Conservation (phyloP, 23 tunicate genomes). For the Phallusia fumigata region DNA sequence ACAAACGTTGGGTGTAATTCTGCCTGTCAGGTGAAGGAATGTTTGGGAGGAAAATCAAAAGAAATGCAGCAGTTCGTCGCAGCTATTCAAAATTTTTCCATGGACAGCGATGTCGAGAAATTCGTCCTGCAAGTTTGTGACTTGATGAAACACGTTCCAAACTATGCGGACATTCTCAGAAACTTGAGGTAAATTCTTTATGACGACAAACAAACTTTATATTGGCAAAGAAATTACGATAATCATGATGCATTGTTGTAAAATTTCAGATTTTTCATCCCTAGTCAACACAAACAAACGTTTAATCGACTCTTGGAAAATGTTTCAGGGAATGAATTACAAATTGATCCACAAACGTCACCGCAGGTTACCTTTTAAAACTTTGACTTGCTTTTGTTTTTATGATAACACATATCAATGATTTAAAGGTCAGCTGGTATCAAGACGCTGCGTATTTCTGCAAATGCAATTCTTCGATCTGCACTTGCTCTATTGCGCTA, state of each 20-base stretch:
- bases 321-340: background rate
- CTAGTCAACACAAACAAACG: constrained; percentile 9
- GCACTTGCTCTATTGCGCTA: constrained; percentile 20
- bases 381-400: too few relatives aligned
- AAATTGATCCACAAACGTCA: background rate
- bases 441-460: too few relatives aligned
- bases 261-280: constrained; percentile 21
- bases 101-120: constrained; percentile 15
- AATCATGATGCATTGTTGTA: too few relatives aligned
- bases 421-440: too few relatives aligned
- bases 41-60: constrained; percentile 16
- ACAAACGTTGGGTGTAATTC: background rate
- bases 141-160: background rate
- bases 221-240: too few relatives aligned
- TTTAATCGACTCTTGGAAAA: background rate
- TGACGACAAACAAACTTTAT: too few relatives aligned
- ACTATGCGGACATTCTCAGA: constrained; percentile 1
- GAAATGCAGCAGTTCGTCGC: constrained; percentile 37
- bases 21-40: constrained; percentile 23
- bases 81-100: constrained; percentile 41
- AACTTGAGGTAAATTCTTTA: background rate
- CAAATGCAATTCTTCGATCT: background rate
- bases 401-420: too few relatives aligned
- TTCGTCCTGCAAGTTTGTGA: constrained; percentile 19
- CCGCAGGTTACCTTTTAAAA: background rate